Percentiles rank a stretch among this genome's conserved stretches.
phyloP scores from a whole-genome alignment of 2,797 vertebrate species.

The Gymnodraco acuticeps region DNA sequence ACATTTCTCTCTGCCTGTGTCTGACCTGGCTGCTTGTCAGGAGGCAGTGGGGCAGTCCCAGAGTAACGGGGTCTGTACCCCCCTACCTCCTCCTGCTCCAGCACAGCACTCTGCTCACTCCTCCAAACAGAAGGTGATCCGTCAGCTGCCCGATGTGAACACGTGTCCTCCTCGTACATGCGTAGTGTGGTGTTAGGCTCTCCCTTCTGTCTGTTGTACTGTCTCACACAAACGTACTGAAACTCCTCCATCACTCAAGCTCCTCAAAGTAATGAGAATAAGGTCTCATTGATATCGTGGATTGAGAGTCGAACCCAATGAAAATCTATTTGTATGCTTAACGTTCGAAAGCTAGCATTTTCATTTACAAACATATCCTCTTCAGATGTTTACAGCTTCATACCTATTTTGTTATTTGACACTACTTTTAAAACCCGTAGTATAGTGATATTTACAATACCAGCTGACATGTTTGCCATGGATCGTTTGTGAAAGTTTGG shows the following conservation, averaged over 20 bases:
- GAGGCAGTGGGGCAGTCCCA: conserved; percentile 70
- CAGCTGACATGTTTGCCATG: neutral
- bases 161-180: conserved; percentile 3
- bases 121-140: conserved; percentile 78
- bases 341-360: neutral
- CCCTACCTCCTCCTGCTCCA: conserved; percentile 46
- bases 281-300: neutral
- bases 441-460: neutral
- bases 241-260: neutral
- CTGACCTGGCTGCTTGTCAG: conserved; percentile 56
- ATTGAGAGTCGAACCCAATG: neutral
- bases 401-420: neutral
- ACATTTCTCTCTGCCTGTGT: conserved; percentile 19
- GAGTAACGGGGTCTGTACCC: conserved; percentile 72
- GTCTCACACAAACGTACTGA: neutral
- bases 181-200: neutral
- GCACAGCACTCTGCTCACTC: conserved; percentile 65
- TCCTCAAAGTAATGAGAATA: neutral
- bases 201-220: neutral
- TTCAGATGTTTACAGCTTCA: neutral
- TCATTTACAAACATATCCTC: neutral
- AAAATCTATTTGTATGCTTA: neutral
- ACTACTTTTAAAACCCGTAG: neutral
- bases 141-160: conserved; percentile 55
- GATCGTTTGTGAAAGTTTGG: no score